Evolutionary conservation across 2,888 invertebrate genomes (phyloP).

Genomic region (Elysia crispata): DNA sequence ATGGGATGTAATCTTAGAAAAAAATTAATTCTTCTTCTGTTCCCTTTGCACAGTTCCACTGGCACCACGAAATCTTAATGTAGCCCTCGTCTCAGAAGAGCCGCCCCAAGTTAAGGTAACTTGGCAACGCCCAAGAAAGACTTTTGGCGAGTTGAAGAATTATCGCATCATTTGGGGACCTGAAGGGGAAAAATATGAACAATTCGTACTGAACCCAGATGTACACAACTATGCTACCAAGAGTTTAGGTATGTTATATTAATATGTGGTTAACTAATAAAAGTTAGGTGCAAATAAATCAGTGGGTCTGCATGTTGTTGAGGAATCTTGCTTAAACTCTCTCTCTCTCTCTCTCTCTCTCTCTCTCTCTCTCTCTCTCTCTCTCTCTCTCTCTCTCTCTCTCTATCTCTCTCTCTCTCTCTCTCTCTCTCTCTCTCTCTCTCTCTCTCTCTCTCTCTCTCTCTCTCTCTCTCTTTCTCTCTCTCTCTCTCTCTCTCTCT

Average conservation of each 20-base stretch:
- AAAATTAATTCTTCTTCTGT: background rate
- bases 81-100: constrained; percentile 89
- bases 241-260: constrained; percentile 49
- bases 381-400: too few species aligned
- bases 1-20: background rate
- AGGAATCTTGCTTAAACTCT: too few species aligned
- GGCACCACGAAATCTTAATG: constrained; percentile 77
- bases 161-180: constrained; percentile 72
- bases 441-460: too few species aligned
- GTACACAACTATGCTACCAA: constrained; percentile 53
- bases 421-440: too few species aligned
- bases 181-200: constrained; percentile 64
- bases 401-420: background rate
- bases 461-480: too few species aligned
- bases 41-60: constrained; percentile 77
- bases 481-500: too few species aligned
- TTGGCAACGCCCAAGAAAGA: constrained; percentile 93
- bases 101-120: constrained; percentile 93
- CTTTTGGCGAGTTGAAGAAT: constrained; percentile 85
- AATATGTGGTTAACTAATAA: too few species aligned
- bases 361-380: too few species aligned
- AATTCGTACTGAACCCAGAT: constrained; percentile 61
- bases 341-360: too few species aligned
- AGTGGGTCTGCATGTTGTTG: too few species aligned
- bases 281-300: too few species aligned